Percentiles rank a stretch among this genome's conserved stretches.
Conservation (phyloP, 2,797 vertebrate species). For the Sebastes matsubarae region DNA sequence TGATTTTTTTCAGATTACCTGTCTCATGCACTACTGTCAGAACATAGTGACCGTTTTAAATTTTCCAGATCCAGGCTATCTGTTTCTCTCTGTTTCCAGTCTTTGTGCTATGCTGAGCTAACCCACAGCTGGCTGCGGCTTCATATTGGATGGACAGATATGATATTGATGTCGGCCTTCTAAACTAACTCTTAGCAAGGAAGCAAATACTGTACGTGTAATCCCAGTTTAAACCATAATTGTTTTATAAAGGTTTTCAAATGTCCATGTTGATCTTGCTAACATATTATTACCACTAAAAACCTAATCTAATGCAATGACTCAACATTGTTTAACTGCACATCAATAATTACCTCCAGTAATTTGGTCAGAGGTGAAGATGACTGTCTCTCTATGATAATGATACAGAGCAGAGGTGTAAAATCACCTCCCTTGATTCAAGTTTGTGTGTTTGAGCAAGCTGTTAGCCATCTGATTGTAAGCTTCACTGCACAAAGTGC, state of each 20-base stretch:
- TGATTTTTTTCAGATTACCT: too few relatives aligned
- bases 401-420: conserved; percentile 69
- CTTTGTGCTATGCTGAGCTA: too few relatives aligned
- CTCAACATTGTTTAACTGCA: background rate
- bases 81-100: too few relatives aligned
- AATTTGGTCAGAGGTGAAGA: conserved; percentile 4
- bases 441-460: conserved; percentile 46
- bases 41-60: too few relatives aligned
- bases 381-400: background rate
- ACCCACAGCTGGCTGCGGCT: background rate
- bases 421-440: conserved; percentile 72
- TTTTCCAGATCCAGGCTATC: too few relatives aligned
- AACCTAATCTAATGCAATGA: background rate
- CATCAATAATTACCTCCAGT: background rate
- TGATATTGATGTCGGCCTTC: background rate
- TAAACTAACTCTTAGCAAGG: background rate
- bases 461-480: conserved; percentile 68
- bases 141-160: background rate
- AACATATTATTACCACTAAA: background rate
- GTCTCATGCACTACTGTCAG: too few relatives aligned
- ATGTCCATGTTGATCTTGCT: background rate
- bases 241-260: background rate
- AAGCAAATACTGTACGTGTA: background rate
- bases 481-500: conserved; percentile 63
- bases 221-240: background rate